Base-by-base conservation (phyloP, 2,888 invertebrate species). In the Cataglyphis livida region DNA sequence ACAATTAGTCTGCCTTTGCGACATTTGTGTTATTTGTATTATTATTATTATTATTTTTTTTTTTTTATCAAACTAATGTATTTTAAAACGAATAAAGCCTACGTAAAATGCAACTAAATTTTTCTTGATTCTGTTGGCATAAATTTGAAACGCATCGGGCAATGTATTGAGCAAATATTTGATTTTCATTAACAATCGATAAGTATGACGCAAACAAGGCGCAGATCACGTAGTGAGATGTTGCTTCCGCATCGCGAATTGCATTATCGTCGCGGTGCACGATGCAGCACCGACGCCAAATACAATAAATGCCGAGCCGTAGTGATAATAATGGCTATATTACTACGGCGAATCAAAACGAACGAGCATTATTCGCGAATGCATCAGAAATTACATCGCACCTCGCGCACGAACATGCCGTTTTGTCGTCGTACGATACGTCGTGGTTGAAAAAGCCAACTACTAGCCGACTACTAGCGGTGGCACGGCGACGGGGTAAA, bases 261-360 rank as follows among this genome's bases (percentile, higher is more conserved):
- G 79, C 81, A 79, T 88, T 88, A 86, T 59, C 79, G 62, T 12
- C 32, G 81, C 64, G 59, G 66, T 57, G 83, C 59, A 38, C 59
- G 70, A 15, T 54, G 59, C 59, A 32, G 54, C 74, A 64, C 65
- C 32, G 64, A 64, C 44, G 76, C 68, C 83, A 88, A 86, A 88
- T 82, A 82, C 85, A 88, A 86, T 88, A 85, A 88, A 85, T 82
- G 76, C 21, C 38, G 41, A 41, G 68, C 44, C 59, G 62, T 73
- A 73, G 82, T 78, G 84, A 86, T 65, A 81, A 84, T 83, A 85
- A 88, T 84, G 73, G 44, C 66, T 54, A 48, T 57, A 48, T 75
- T 41, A 79, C 81, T 78, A 68, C 48, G 48, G 61, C 25, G 54
- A 81, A 82, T 82, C 68, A 68, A 82, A 81, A 61, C 41, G 57